Percentiles rank a stretch among this genome's conserved stretches.
phyloP scores from a whole-genome alignment of 1,140 invertebrate genomes.

The Apolygus lucorum region DNA sequence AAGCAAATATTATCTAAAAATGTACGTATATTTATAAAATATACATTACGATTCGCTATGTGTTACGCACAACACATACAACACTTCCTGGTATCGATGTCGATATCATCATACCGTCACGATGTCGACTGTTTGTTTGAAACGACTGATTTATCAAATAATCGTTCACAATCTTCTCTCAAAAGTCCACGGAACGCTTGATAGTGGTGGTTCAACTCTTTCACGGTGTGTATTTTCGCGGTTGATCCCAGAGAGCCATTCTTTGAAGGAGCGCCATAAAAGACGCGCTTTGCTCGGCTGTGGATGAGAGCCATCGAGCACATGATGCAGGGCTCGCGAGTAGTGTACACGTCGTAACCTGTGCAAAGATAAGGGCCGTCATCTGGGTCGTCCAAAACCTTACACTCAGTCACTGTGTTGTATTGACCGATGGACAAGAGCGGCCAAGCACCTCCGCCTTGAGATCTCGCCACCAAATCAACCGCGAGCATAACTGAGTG shows the following conservation, averaged over 20 bases:
- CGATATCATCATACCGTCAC: too few species aligned
- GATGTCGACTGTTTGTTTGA: too few species aligned
- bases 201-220: slow-evolving; percentile 84
- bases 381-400: neutral
- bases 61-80: too few species aligned
- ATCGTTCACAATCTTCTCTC: neutral
- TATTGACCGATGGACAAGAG: slow-evolving; percentile 21
- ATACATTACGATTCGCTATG: too few species aligned
- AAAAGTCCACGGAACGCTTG: slow-evolving; percentile 53
- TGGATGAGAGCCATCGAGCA: slow-evolving; percentile 92
- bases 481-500: slow-evolving; percentile 80
- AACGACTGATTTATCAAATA: too few species aligned
- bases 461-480: slow-evolving; percentile 70
- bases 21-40: too few species aligned
- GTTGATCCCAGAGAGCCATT: slow-evolving; percentile 62
- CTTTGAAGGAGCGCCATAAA: slow-evolving; percentile 53
- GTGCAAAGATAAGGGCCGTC: slow-evolving; percentile 75
- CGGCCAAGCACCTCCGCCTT: slow-evolving; percentile 75
- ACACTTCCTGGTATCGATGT: too few species aligned
- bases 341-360: slow-evolving; percentile 74
- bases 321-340: slow-evolving; percentile 82
- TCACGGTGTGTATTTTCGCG: slow-evolving; percentile 65
- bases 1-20: too few species aligned
- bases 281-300: slow-evolving; percentile 70
- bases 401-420: neutral